phyloP scores from a whole-genome alignment of 2,797 vertebrate species.

The Otolemur crassicaudatus region DNA sequence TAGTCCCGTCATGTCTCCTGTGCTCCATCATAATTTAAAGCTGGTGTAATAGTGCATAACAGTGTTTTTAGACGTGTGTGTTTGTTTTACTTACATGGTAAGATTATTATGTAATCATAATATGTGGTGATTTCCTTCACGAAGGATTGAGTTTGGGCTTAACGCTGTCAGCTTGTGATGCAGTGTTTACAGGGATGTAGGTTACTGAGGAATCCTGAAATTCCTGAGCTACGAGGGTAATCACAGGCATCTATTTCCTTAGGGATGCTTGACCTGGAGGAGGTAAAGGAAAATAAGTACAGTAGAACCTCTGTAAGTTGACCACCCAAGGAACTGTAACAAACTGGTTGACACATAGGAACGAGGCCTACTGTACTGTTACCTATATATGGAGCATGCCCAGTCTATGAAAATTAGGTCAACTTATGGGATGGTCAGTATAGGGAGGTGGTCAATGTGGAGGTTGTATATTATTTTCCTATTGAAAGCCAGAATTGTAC shows the following conservation, averaged over 20 bases:
- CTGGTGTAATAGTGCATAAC: fast-evolving
- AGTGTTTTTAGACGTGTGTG: too few relatives aligned
- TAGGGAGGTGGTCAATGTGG: too few relatives aligned
- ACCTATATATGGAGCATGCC: too few relatives aligned
- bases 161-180: too few relatives aligned
- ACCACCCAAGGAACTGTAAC: too few relatives aligned
- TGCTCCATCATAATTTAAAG: not conserved
- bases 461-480: not conserved
- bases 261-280: not conserved
- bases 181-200: not conserved
- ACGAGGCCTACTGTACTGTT: too few relatives aligned
- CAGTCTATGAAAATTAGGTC: too few relatives aligned
- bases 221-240: too few relatives aligned
- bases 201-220: fast-evolving
- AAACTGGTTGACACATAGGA: too few relatives aligned
- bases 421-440: too few relatives aligned
- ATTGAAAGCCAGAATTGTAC: not conserved
- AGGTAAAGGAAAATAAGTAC: not conserved
- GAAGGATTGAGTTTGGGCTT: not conserved
- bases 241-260: not conserved
- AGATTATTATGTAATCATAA: not conserved
- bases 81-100: not conserved
- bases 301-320: too few relatives aligned
- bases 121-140: fast-evolving
- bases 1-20: fast-evolving